A percentile compares a stretch with the other conserved stretches of the same genome.
Conservation (phyloP, 2,113 vertebrate species). For the Crotalus horridus region DNA sequence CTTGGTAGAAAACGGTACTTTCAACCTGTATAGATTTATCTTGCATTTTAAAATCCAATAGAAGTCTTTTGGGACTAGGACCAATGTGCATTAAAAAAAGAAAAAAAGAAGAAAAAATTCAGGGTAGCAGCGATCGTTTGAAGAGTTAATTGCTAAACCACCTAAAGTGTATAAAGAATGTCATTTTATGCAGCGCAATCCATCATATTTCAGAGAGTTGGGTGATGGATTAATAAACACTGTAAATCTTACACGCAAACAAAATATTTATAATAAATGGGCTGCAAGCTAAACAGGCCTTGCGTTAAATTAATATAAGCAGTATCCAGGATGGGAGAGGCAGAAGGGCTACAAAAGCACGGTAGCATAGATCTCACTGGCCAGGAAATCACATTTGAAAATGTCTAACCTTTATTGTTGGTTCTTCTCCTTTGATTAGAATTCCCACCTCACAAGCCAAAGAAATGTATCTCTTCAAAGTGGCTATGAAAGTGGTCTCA, state of each 20-base stretch:
- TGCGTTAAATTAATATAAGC: slow-evolving; percentile 67
- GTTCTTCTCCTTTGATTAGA: not conserved
- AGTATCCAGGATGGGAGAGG: slow-evolving; percentile 54
- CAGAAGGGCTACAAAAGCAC: slow-evolving; percentile 46
- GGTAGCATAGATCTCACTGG: slow-evolving; percentile 36
- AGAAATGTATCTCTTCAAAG: not conserved
- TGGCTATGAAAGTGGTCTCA: not conserved
- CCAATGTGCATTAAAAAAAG: slow-evolving; percentile 10
- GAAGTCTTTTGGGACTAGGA: slow-evolving; percentile 46
- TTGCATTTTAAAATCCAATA: slow-evolving; percentile 57
- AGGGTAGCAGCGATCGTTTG: slow-evolving; percentile 53
- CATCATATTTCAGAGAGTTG: slow-evolving; percentile 67
- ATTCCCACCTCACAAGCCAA: not conserved
- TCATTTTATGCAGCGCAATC: slow-evolving; percentile 61
- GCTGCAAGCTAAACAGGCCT: slow-evolving; percentile 60
- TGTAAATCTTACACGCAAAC: slow-evolving; percentile 65
- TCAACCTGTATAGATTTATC: slow-evolving; percentile 61
- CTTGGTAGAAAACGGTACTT: slow-evolving; percentile 54
- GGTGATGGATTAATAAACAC: slow-evolving; percentile 71
- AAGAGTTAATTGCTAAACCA: slow-evolving; percentile 63
- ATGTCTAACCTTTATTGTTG: not conserved
- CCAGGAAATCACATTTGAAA: slow-evolving; percentile 34
- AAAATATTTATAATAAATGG: slow-evolving; percentile 69
- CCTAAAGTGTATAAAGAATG: slow-evolving; percentile 66
- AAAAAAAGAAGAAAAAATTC: slow-evolving; percentile 44